Percentiles rank a stretch among this genome's conserved stretches.
Conservation (phyloP, 1,140 invertebrate genomes). For the Paraescarpia echinospica region DNA sequence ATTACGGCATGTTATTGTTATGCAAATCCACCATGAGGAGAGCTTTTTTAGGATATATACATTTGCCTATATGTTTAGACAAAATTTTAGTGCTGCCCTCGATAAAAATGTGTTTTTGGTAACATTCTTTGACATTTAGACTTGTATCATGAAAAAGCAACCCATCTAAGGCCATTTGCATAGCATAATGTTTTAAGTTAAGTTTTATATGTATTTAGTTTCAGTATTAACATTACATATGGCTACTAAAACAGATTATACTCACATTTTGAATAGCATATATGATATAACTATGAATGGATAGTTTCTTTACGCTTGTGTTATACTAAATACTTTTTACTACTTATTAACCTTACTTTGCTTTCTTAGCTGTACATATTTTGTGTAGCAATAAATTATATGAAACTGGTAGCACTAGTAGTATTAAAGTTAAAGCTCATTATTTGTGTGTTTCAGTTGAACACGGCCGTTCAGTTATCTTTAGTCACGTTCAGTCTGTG, state of each 20-base stretch:
- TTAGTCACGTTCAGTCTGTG: slow-evolving; percentile 78
- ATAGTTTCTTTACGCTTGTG: neutral
- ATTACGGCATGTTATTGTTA: neutral
- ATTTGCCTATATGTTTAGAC: too few relatives aligned
- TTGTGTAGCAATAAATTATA: neutral
- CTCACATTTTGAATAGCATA: neutral
- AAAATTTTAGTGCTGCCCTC: too few relatives aligned
- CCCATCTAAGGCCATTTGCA: too few relatives aligned
- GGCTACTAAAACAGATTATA: neutral
- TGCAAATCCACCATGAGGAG: too few relatives aligned
- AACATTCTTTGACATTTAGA: too few relatives aligned
- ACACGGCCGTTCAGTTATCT: slow-evolving; percentile 83
- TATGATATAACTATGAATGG: neutral
- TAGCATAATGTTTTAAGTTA: too few relatives aligned
- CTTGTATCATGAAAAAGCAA: too few relatives aligned
- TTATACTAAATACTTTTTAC: neutral
- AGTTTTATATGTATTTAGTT: too few relatives aligned
- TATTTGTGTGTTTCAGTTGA: slow-evolving; percentile 58
- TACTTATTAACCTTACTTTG: neutral
- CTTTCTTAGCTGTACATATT: neutral
- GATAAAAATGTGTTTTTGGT: too few relatives aligned
- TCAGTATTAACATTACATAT: too few relatives aligned
- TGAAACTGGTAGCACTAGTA: neutral
- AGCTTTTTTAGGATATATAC: too few relatives aligned
- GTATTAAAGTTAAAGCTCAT: neutral